These are phyloP conservation scores for Ephydatia muelleri DNA, from an alignment of 37 sponge, comb jelly and placozoan species.

Conservation along the genomic window DNA sequence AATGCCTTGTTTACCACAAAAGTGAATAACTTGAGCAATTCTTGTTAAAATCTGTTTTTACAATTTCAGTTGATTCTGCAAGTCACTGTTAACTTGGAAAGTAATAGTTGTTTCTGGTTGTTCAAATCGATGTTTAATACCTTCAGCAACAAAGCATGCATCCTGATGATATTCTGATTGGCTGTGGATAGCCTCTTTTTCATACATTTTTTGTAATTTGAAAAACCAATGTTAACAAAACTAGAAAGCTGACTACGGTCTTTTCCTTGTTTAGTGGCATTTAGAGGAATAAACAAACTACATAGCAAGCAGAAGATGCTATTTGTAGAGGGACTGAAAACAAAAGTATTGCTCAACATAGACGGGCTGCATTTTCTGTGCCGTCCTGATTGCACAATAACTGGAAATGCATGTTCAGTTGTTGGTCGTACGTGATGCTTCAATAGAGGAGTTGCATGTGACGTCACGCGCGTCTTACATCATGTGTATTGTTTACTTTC, in stretches of 20 bases:
- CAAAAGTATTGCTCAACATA: not conserved
- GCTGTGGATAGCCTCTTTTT: not conserved
- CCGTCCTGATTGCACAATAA: not conserved
- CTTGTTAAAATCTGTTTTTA: not conserved
- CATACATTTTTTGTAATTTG: not conserved
- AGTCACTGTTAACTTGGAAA: not conserved
- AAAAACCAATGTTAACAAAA: not conserved
- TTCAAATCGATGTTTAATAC: not conserved
- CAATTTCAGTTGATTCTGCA: not conserved
- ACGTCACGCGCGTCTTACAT: too few species aligned
- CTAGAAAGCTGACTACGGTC: not conserved
- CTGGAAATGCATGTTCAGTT: not conserved
- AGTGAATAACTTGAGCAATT: not conserved
- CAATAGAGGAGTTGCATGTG: too few species aligned
- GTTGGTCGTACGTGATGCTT: not conserved
- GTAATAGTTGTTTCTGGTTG: not conserved
- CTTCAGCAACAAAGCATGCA: not conserved
- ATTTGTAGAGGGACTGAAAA: constrained; percentile 1
- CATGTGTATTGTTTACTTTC: too few species aligned
- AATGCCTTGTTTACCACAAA: not conserved
- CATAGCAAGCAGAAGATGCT: not conserved
- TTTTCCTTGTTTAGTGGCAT: not conserved
- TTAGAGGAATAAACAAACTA: not conserved
- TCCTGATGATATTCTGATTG: not conserved
- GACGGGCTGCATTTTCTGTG: not conserved